A percentile compares a stretch with the other conserved stretches of the same genome.
phyloP scores from a whole-genome alignment of 2,113 vertebrate genomes.

The Coptodon bakossiorum region DNA sequence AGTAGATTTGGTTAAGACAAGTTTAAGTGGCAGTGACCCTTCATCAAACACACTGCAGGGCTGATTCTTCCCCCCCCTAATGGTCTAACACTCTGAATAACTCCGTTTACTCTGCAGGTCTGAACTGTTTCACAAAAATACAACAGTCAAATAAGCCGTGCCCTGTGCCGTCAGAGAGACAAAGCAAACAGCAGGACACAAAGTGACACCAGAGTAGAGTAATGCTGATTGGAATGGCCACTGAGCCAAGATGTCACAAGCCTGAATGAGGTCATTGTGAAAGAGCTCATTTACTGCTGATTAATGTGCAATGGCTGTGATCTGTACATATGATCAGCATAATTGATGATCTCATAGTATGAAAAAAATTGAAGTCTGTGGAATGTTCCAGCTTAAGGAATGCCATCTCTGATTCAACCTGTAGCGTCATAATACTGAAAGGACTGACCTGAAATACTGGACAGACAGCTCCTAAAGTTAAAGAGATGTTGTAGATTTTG shows the following conservation, averaged over 20 bases:
- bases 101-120: background rate
- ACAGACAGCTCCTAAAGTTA: background rate
- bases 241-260: background rate
- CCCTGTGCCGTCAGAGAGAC: background rate
- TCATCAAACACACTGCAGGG: background rate
- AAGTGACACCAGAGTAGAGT: background rate
- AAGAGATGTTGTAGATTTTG: background rate
- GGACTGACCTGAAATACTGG: background rate
- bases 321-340: background rate
- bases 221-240: background rate
- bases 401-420: background rate
- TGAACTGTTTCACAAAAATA: background rate
- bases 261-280: background rate
- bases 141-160: background rate
- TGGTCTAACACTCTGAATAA: background rate
- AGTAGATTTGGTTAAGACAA: background rate
- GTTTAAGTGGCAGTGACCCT: background rate
- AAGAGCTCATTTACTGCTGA: background rate
- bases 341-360: background rate
- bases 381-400: background rate
- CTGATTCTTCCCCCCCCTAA: rapidly evolving
- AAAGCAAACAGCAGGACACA: background rate
- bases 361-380: background rate
- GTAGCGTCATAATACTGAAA: background rate
- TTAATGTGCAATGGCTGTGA: background rate